Conservation (phyloP, 2,797 vertebrate species). For the Tokudaia tokunoshimensis region DNA sequence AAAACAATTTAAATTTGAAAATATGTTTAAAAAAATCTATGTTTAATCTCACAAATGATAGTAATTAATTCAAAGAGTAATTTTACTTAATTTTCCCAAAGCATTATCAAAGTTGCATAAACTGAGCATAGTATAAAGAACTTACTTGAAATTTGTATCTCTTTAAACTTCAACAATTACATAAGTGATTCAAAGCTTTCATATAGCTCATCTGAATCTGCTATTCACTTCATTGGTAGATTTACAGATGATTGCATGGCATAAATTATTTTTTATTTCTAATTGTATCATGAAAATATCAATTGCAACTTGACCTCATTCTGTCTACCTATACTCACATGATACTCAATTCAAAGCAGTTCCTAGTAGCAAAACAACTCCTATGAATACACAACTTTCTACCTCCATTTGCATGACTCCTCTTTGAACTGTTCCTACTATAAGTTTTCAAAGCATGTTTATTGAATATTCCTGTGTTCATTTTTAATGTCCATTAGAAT, state of each 20-base stretch:
- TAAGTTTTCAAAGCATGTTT: background rate
- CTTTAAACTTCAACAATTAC: slow-evolving; percentile 40
- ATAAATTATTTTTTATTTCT: background rate
- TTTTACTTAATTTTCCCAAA: slow-evolving; percentile 31
- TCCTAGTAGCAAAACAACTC: background rate
- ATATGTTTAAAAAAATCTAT: background rate
- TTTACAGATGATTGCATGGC: background rate
- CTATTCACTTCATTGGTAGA: slow-evolving; percentile 2
- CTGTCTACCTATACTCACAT: background rate
- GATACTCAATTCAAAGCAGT: background rate
- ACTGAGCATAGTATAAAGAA: background rate
- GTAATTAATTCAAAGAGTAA: slow-evolving; percentile 39
- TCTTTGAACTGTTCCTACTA: background rate
- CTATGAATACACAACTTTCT: background rate
- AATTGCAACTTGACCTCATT: background rate
- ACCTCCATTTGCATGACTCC: background rate
- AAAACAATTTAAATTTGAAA: slow-evolving; percentile 47
- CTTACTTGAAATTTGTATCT: background rate
- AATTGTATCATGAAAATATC: background rate
- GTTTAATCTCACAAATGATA: background rate
- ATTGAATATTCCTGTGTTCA: background rate
- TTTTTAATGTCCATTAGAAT: background rate
- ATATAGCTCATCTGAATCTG: background rate
- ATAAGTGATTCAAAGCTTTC: background rate
- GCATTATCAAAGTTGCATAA: background rate